phyloP scores from a whole-genome alignment of 1,140 invertebrate species.

The Pissodes strobi region DNA sequence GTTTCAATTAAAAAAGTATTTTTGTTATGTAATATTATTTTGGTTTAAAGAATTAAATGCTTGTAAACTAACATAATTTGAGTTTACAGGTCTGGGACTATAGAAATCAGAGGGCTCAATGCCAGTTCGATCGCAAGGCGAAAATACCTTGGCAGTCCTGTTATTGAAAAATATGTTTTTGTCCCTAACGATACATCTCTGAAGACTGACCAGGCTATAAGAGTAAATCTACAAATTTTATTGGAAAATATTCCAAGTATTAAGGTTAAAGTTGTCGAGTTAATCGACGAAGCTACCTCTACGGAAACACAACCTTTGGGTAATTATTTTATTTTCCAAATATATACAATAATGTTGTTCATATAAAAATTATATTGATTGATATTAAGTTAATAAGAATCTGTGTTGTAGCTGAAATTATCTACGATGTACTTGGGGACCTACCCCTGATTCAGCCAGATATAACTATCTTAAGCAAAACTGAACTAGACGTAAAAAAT shows the following conservation, averaged over 20 bases:
- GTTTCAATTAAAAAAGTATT: no score
- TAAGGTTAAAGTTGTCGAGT: slow-evolving; percentile 20
- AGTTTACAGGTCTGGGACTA: slow-evolving; percentile 62
- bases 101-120: slow-evolving; percentile 80
- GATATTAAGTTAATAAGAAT: not conserved
- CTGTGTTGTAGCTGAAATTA: slow-evolving; percentile 56
- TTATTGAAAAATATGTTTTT: slow-evolving; percentile 76
- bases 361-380: not conserved
- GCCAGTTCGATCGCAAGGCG: slow-evolving; percentile 75
- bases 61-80: not conserved
- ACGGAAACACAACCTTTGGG: slow-evolving; percentile 59
- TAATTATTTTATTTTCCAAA: slow-evolving; percentile 40
- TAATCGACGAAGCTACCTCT: slow-evolving; percentile 49
- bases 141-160: slow-evolving; percentile 65
- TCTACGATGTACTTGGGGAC: slow-evolving; percentile 61
- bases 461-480: slow-evolving; percentile 57
- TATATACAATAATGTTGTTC: not conserved
- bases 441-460: slow-evolving; percentile 65
- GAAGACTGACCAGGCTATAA: slow-evolving; percentile 26
- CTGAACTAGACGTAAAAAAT: slow-evolving; percentile 33
- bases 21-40: no score
- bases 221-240: slow-evolving; percentile 35
- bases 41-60: not conserved
- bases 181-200: slow-evolving; percentile 62
- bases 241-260: slow-evolving; percentile 30